These are phyloP conservation scores for Caradrina clavipalpis DNA, from an alignment of 2,888 invertebrate genomes.

Conservation along the genomic window DNA sequence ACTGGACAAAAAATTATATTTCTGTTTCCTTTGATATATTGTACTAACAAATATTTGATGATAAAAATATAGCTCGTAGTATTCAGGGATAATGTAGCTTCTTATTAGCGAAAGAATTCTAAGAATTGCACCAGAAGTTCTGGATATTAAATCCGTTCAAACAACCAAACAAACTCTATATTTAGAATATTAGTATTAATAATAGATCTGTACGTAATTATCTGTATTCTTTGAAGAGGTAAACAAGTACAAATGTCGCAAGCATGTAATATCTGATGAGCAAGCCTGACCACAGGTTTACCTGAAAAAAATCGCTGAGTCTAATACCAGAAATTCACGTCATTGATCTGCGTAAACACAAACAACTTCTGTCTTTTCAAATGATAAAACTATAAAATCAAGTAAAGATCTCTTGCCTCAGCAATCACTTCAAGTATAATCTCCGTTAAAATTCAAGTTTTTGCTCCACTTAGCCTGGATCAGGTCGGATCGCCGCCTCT, in stretches of 20 bases:
- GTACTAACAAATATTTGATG: too few relatives aligned
- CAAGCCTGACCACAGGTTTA: not conserved
- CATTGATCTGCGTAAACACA: not conserved
- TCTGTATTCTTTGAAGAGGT: too few relatives aligned
- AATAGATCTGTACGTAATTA: too few relatives aligned
- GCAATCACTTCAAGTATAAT: constrained; percentile 52
- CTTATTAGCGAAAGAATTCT: too few relatives aligned
- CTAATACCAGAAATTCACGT: too few relatives aligned
- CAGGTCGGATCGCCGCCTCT: constrained; percentile 37
- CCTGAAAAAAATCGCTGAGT: not conserved
- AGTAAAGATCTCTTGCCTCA: not conserved
- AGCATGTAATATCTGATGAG: not conserved
- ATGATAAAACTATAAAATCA: constrained; percentile 21
- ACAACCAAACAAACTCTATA: too few relatives aligned
- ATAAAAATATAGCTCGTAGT: too few relatives aligned
- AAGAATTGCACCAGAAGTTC: too few relatives aligned
- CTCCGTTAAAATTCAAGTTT: constrained; percentile 69
- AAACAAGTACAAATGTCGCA: not conserved
- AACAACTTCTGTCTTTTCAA: not conserved
- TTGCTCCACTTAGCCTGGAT: constrained; percentile 59
- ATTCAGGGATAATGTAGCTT: too few relatives aligned
- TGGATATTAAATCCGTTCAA: too few relatives aligned
- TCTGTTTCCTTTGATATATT: not conserved
- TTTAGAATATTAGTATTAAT: too few relatives aligned
- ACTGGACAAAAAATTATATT: not conserved